A percentile compares a stretch with the other conserved stretches of the same genome.
phyloP scores from a whole-genome alignment of 2,888 invertebrate species.

The Clistopyga incitator region DNA sequence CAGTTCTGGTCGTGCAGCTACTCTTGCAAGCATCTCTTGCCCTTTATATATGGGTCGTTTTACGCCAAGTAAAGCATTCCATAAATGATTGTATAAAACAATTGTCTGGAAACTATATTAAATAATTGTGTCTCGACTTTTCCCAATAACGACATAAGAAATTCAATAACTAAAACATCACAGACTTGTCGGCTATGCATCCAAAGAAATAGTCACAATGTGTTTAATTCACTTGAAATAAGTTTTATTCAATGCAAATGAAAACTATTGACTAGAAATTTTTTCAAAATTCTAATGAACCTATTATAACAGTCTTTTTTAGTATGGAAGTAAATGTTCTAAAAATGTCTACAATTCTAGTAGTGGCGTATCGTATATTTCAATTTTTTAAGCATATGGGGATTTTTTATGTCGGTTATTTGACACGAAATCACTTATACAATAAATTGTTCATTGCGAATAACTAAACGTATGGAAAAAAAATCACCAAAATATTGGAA shows the following conservation, averaged over 20 bases:
- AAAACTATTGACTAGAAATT: too few species aligned
- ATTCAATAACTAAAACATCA: not conserved
- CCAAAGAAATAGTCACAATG: too few species aligned
- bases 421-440: not conserved
- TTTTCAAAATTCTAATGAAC: too few species aligned
- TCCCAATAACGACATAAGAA: not conserved
- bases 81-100: not conserved
- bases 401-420: not conserved
- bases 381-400: too few species aligned
- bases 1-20: not conserved
- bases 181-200: not conserved
- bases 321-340: not conserved
- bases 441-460: too few species aligned
- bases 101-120: not conserved
- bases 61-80: not conserved
- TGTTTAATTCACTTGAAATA: too few species aligned
- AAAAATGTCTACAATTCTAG: not conserved
- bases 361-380: not conserved
- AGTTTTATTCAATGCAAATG: too few species aligned
- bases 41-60: not conserved
- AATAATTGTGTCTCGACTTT: not conserved
- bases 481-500: too few species aligned
- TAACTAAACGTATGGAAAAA: too few species aligned
- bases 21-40: not conserved
- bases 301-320: too few species aligned